These are phyloP conservation scores for Antedon mediterranea DNA, from an alignment of 53 echinoderm and acorn worm species.

Conservation along the genomic window DNA sequence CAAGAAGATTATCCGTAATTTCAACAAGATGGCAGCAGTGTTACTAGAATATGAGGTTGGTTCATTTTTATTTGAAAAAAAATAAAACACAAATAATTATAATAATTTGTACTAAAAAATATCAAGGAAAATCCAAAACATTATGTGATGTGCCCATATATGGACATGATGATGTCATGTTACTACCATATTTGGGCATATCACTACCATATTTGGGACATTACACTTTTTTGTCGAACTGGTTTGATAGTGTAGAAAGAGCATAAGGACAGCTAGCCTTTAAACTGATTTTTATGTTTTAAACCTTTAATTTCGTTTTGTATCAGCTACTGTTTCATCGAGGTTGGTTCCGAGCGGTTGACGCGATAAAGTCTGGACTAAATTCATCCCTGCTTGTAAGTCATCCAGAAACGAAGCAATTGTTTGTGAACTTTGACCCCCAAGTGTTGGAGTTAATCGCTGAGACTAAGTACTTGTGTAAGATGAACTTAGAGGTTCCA, in stretches of 20 bases:
- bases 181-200: too few species aligned
- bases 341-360: slow-evolving; percentile 96
- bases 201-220: too few species aligned
- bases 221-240: too few species aligned
- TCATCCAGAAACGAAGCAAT: slow-evolving; percentile 94
- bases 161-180: too few species aligned
- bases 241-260: too few species aligned
- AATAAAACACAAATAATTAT: too few species aligned
- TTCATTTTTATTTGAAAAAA: not conserved
- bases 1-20: slow-evolving; percentile 90
- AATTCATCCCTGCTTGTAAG: slow-evolving; percentile 89
- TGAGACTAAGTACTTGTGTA: slow-evolving; percentile 91
- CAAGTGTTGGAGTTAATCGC: slow-evolving; percentile 95
- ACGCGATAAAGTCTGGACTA: slow-evolving; percentile 86
- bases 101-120: too few species aligned
- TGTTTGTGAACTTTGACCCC: slow-evolving; percentile 99
- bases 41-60: slow-evolving; percentile 91
- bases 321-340: slow-evolving; percentile 76
- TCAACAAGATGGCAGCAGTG: slow-evolving; percentile 99
- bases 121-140: too few species aligned
- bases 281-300: too few species aligned
- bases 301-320: slow-evolving; percentile 7
- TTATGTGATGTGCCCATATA: too few species aligned
- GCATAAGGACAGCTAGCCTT: too few species aligned
- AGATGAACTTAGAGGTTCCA: slow-evolving; percentile 91